Base-by-base conservation (phyloP, 2,888 invertebrate species). In the Pristionchus arcanus region DNA sequence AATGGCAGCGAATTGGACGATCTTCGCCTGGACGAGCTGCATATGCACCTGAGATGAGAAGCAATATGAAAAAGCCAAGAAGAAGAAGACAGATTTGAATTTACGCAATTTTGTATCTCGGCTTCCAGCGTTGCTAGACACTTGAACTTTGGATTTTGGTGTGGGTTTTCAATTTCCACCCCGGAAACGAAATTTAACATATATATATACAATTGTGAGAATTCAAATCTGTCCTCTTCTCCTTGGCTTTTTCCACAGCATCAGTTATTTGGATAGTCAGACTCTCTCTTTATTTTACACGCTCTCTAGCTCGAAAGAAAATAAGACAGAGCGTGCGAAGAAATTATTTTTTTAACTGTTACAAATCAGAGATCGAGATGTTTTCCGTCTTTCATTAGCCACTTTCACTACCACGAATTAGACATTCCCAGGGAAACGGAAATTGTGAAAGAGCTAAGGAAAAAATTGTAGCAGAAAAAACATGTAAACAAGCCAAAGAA, bases 21-120 rank as follows among this genome's bases (percentile, higher is more conserved):
- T 81, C 49, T 81, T 81, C 81, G 81, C 81, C 49, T 81, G 81
- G n/a, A 81, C 49, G 19, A 81, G 53, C 13, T 49, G 49, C 28
- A n/a, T 28, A 16, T 81, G 81, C 0, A 81, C 81, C 81, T 81
- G 81, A 42, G 42, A 42, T n/a, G n/a, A n/a, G n/a, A n/a, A n/a
- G n/a, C n/a, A n/a, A n/a, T n/a, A n/a, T n/a, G n/a, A n/a, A n/a
- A n/a, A n/a, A n/a, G n/a, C n/a, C n/a, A n/a, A n/a, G n/a, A n/a
- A n/a, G n/a, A n/a, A n/a, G n/a, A n/a, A n/a, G n/a, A n/a, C n/a
- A n/a, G n/a, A n/a, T n/a, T n/a, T n/a, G n/a, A n/a, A n/a, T n/a
- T n/a, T n/a, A n/a, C n/a, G n/a, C n/a, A n/a, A n/a, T n/a, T n/a
- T n/a, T n/a, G n/a, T n/a, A n/a, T n/a, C n/a, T n/a, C n/a, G n/a